Conservation (phyloP, 2,113 vertebrate genomes). For the Aphyosemion australe region DNA sequence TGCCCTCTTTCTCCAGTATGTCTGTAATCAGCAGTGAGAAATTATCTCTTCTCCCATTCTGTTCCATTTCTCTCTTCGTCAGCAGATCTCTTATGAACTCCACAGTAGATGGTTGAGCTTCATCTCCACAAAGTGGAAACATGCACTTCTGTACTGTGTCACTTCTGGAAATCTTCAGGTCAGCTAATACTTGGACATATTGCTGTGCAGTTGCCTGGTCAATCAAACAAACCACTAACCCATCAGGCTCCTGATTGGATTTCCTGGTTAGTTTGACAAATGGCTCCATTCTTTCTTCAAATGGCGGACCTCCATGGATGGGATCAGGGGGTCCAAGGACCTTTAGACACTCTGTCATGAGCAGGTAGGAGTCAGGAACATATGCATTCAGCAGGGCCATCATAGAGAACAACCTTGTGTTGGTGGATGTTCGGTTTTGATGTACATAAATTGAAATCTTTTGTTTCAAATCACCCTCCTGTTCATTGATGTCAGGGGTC, state of each 20-base stretch:
- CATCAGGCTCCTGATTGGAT: background rate
- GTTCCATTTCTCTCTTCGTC: slow-evolving; percentile 27
- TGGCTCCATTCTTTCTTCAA: slow-evolving; percentile 43
- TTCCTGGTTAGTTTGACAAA: slow-evolving; percentile 16
- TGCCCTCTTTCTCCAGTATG: rapidly evolving
- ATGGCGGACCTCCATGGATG: slow-evolving; percentile 33
- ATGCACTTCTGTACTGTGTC: background rate
- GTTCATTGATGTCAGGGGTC: background rate
- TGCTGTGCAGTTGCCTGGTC: background rate
- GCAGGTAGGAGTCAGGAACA: slow-evolving; percentile 35
- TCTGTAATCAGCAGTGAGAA: slow-evolving; percentile 58
- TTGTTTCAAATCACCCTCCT: rapidly evolving
- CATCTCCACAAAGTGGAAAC: background rate
- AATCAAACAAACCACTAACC: background rate
- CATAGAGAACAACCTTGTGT: slow-evolving; percentile 39
- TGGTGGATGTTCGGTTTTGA: background rate
- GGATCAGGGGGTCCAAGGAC: slow-evolving; percentile 48
- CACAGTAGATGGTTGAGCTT: background rate
- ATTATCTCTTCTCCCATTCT: rapidly evolving
- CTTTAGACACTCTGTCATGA: slow-evolving; percentile 35
- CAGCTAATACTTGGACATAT: background rate
- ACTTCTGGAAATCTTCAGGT: background rate
- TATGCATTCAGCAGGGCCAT: slow-evolving; percentile 51
- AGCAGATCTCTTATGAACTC: slow-evolving; percentile 43
- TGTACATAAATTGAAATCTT: rapidly evolving